These are phyloP conservation scores for Lasioglossum pauxillum DNA, from an alignment of 2,888 invertebrate species.

Conservation along the genomic window DNA sequence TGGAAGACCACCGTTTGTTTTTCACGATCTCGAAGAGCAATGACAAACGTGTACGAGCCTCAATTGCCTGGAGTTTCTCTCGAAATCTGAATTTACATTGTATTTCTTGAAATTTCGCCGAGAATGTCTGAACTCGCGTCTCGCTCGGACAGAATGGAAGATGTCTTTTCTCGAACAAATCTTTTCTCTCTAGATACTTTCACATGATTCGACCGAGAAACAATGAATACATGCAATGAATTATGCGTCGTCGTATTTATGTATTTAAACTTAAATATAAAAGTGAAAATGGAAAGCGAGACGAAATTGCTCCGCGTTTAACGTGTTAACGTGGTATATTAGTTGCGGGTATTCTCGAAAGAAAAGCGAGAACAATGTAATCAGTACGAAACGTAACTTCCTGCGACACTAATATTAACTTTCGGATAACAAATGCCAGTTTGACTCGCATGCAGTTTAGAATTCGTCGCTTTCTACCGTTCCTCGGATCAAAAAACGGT, in stretches of 20 bases:
- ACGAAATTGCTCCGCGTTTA: background rate
- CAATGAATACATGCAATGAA: background rate
- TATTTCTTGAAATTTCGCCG: too few relatives aligned
- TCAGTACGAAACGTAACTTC: background rate
- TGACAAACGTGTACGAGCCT: background rate
- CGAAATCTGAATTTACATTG: background rate
- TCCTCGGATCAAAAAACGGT: background rate
- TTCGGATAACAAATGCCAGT: background rate
- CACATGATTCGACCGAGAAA: background rate
- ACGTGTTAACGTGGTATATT: background rate
- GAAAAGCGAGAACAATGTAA: background rate
- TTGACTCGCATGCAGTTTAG: background rate
- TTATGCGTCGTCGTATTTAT: background rate
- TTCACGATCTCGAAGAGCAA: background rate
- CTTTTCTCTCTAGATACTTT: background rate
- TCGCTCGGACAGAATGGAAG: background rate
- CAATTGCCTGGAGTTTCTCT: background rate
- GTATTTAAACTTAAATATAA: background rate
- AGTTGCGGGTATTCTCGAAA: background rate
- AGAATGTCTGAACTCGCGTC: too few relatives aligned
- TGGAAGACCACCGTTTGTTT: background rate
- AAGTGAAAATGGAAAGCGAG: background rate
- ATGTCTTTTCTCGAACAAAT: background rate
- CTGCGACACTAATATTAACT: background rate
- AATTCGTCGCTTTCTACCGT: background rate